Percentiles rank a stretch among this genome's conserved stretches.
These are phyloP conservation scores for Odontocolon sp. DNA, from an alignment of 2,888 invertebrate genomes.

Conservation along the genomic window DNA sequence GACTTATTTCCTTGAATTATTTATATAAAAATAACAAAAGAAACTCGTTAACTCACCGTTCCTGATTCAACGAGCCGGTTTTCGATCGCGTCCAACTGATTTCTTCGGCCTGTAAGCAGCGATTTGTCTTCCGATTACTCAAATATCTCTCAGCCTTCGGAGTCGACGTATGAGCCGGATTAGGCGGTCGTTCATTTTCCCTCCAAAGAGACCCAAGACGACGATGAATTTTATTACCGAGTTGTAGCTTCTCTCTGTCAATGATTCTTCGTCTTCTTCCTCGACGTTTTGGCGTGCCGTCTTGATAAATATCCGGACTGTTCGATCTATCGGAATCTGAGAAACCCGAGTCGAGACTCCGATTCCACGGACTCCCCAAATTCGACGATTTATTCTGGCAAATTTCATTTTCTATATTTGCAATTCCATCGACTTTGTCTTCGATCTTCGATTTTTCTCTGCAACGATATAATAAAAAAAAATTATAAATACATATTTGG, in stretches of 20 bases:
- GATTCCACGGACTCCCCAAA: slow-evolving; percentile 77
- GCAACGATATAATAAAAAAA: background rate
- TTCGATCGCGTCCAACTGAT: slow-evolving; percentile 31
- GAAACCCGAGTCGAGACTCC: slow-evolving; percentile 91
- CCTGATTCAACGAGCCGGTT: background rate
- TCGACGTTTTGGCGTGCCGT: slow-evolving; percentile 54
- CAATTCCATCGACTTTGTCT: slow-evolving; percentile 21
- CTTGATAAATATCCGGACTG: slow-evolving; percentile 66
- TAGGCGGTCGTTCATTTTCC: slow-evolving; percentile 62
- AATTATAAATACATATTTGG: background rate
- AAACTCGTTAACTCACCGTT: no score
- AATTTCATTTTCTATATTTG: background rate
- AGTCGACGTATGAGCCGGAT: slow-evolving; percentile 74
- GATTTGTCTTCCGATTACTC: background rate
- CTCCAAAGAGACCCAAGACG: slow-evolving; percentile 62
- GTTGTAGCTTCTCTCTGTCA: slow-evolving; percentile 45
- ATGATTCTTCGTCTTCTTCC: slow-evolving; percentile 57
- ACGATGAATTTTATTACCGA: slow-evolving; percentile 41
- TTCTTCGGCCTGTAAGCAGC: background rate
- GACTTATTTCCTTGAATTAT: background rate
- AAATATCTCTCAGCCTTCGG: slow-evolving; percentile 67
- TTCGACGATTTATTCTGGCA: slow-evolving; percentile 54
- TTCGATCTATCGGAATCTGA: slow-evolving; percentile 88
- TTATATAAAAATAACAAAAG: slow-evolving; percentile 6
- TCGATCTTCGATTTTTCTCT: slow-evolving; percentile 36